phyloP scores from a whole-genome alignment of 2,888 invertebrate species.

The Drosophila incognita region DNA sequence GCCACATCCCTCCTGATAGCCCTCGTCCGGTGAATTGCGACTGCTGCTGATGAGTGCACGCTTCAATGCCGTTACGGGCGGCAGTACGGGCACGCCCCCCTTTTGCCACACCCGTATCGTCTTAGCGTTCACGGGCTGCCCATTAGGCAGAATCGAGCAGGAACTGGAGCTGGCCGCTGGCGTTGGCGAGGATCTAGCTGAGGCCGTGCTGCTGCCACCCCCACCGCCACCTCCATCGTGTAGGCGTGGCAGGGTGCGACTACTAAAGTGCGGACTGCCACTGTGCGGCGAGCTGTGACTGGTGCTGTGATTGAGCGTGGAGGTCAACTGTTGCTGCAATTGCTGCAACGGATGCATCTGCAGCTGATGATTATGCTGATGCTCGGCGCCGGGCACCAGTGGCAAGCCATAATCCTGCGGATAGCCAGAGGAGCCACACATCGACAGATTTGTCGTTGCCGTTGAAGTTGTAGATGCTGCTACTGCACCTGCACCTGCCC shows the following conservation, averaged over 20 bases:
- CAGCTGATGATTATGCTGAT: constrained; percentile 83
- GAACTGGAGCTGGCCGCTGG: constrained; percentile 66
- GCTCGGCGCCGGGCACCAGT: constrained; percentile 86
- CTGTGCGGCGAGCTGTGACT: constrained; percentile 44
- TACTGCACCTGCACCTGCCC: constrained; percentile 35
- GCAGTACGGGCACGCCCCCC: constrained; percentile 92
- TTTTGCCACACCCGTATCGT: constrained; percentile 95
- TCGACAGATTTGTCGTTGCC: constrained; percentile 82
- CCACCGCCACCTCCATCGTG: constrained; percentile 66
- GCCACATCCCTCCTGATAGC: constrained; percentile 96
- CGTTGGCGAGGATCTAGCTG: constrained; percentile 65
- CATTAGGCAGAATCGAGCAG: constrained; percentile 82
- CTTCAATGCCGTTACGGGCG: constrained; percentile 93
- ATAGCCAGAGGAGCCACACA: constrained; percentile 86
- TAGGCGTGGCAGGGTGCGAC: constrained; percentile 71
- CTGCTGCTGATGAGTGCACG: constrained; percentile 92
- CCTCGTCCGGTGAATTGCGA: constrained; percentile 95
- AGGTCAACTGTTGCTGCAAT: constrained; percentile 83
- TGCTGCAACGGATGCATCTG: constrained; percentile 86
- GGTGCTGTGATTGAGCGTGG: constrained; percentile 67
- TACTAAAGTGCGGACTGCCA: constrained; percentile 77
- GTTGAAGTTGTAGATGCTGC: constrained; percentile 82
- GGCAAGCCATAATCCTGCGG: constrained; percentile 93
- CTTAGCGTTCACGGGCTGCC: constrained; percentile 88
- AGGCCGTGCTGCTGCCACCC: constrained; percentile 47